Percentiles rank a stretch among this genome's conserved stretches.
phyloP scores from a whole-genome alignment of 2,113 vertebrate species.

The Microtus pennsylvanicus region DNA sequence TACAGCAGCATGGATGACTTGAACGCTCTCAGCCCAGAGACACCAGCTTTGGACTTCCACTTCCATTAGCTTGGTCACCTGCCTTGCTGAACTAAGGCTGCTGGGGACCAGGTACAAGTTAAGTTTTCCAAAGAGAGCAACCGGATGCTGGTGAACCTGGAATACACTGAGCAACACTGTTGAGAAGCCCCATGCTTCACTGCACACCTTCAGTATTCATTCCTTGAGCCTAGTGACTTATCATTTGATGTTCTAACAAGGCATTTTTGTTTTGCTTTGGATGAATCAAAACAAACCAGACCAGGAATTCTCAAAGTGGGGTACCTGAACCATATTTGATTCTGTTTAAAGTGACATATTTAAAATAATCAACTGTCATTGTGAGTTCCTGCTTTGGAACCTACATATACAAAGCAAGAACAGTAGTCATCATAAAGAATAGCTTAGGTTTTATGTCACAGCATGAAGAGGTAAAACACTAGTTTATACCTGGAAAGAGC shows the following conservation, averaged over 20 bases:
- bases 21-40: background rate
- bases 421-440: background rate
- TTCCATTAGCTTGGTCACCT: background rate
- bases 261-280: background rate
- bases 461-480: background rate
- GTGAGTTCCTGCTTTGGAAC: background rate
- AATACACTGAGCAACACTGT: background rate
- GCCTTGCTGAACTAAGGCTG: background rate
- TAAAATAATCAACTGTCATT: background rate
- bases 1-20: background rate
- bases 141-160: background rate
- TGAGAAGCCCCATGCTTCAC: background rate
- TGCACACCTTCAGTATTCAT: background rate
- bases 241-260: background rate
- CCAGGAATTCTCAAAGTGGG: background rate
- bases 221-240: background rate
- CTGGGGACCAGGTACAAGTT: background rate
- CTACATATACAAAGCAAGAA: background rate
- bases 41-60: background rate
- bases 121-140: constrained; percentile 29
- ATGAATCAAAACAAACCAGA: background rate
- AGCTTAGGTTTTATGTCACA: background rate
- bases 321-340: background rate
- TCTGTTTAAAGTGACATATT: constrained; percentile 1
- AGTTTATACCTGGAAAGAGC: background rate